Percentiles rank a stretch among this genome's conserved stretches.
Conservation (phyloP, 2,797 vertebrate species). For the Melanotaenia pygmaea region DNA sequence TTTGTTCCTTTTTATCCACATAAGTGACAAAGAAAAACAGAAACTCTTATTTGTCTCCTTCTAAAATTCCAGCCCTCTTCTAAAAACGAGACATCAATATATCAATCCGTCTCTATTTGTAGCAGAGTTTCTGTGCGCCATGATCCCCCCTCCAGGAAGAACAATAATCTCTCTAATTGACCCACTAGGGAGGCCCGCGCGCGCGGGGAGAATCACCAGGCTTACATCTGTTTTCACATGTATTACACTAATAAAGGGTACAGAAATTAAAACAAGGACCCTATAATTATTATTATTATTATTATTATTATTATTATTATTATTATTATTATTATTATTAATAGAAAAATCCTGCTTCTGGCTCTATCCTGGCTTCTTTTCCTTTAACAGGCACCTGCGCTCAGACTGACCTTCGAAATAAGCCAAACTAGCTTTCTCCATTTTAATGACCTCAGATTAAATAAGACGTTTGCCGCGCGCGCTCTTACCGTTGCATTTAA, state of each 20-base stretch:
- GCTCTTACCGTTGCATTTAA: slow-evolving; percentile 94
- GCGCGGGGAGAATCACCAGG: slow-evolving; percentile 86
- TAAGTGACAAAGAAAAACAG: slow-evolving; percentile 19
- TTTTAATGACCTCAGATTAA: neutral
- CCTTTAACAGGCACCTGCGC: too few species aligned
- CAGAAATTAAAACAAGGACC: slow-evolving; percentile 31
- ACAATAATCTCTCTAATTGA: slow-evolving; percentile 99
- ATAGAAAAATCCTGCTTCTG: neutral
- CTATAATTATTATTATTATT: neutral
- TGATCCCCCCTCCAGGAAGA: slow-evolving; percentile 98
- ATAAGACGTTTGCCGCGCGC: too few species aligned
- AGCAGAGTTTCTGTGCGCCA: slow-evolving; percentile 86
- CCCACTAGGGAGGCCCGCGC: slow-evolving; percentile 94
- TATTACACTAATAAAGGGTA: slow-evolving; percentile 84
- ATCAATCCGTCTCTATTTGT: slow-evolving; percentile 93
- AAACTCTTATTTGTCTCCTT: slow-evolving; percentile 77
- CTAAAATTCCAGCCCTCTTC: slow-evolving; percentile 51
- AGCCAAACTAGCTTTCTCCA: too few species aligned
- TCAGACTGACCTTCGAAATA: too few species aligned
- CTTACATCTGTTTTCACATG: slow-evolving; percentile 92
- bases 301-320: slow-evolving; percentile 12
- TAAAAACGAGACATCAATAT: slow-evolving; percentile 91
- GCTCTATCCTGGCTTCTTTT: neutral
- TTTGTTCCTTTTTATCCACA: slow-evolving; percentile 1
- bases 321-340: neutral